These are phyloP conservation scores for Acanthococcus lagerstroemiae DNA, from an alignment of 2,888 invertebrate species.

Conservation along the genomic window DNA sequence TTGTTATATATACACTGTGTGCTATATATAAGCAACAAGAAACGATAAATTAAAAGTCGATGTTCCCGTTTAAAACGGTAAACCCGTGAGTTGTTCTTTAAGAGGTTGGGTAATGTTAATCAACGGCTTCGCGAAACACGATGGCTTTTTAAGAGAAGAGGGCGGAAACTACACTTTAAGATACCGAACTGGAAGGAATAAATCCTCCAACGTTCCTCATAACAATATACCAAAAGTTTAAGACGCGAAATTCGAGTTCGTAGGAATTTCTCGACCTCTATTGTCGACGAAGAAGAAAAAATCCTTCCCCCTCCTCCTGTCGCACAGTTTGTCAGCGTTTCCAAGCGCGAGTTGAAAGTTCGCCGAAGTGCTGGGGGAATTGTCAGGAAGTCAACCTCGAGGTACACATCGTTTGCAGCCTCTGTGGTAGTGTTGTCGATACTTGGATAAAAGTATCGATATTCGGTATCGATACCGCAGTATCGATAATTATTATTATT, in stretches of 20 bases:
- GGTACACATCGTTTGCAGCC: too few relatives aligned
- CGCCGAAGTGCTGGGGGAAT: too few relatives aligned
- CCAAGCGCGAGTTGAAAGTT: too few relatives aligned
- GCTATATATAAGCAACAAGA: conserved; percentile 25
- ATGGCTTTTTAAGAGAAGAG: conserved; percentile 26
- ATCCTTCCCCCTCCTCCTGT: neutral
- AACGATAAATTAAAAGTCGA: conserved; percentile 30
- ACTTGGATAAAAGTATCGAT: too few relatives aligned
- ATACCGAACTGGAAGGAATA: conserved; percentile 28
- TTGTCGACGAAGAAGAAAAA: neutral
- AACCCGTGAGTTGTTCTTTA: conserved; percentile 23
- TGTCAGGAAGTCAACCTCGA: too few relatives aligned
- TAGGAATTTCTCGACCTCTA: too few relatives aligned
- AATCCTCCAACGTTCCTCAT: conserved; percentile 22
- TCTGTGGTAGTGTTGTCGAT: too few relatives aligned
- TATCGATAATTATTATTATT: too few relatives aligned
- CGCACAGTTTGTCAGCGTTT: too few relatives aligned
- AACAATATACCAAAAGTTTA: conserved; percentile 21
- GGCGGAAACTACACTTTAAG: conserved; percentile 29
- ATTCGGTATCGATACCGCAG: too few relatives aligned
- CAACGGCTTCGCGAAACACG: conserved; percentile 28
- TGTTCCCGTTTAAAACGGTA: conserved; percentile 23
- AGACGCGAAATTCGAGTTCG: conserved; percentile 3
- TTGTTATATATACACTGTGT: neutral
- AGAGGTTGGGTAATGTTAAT: conserved; percentile 28